Base-by-base conservation (phyloP, 2,797 vertebrate genomes). In the Chiloscyllium punctatum region DNA sequence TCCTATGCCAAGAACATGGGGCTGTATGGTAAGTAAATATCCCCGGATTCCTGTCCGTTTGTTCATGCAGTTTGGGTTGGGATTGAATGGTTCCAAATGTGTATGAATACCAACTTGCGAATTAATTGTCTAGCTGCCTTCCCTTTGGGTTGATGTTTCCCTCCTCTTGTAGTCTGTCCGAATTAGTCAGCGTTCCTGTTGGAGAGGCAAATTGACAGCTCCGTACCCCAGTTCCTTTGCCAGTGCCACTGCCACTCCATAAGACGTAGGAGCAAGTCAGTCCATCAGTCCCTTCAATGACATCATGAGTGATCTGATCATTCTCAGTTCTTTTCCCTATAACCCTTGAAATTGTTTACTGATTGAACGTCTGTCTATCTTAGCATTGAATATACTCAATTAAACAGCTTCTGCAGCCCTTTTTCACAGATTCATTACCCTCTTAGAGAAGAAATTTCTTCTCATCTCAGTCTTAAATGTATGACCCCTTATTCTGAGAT, bases 1-100 rank as follows among this genome's bases (percentile, higher is more conserved):
- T 99, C 99, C 33, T 99, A 98, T 0, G 99, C 99, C 16, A 99
- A 99, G 97, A 99, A 99, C 97, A 99, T 99, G 99, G 99, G 99
- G 48, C 97, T 99, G 25, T 99, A 99, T 0, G 99, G 99, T 99
- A 97, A 98, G 99, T 96, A 95, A 77, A 62, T 82, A 0, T 62
- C 94, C 11, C 1, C 21, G 77, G 94, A 68, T 42, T n/a, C n/a
- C 33, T n/a, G 62, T 21, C 66, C 92, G n/a, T 69, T 92, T 4
- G 33, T 11, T 37, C 13, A 25, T 37, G 88, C 90, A 42, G 66
- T 69, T 92, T 27, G 42, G 23, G 92, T 92, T 69, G 3, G 66
- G 66, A 1, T 42, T 69, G 18, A 92, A 42, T n/a, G 42, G 82
- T 21, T 91, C 57, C 62, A n/a, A 16, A 18, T 66, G 30, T 62